Evolutionary conservation across 2,113 vertebrate genomes (phyloP), one percentile per base, ranked within the genome.

Genomic region (Centropus bengalensis): DNA sequence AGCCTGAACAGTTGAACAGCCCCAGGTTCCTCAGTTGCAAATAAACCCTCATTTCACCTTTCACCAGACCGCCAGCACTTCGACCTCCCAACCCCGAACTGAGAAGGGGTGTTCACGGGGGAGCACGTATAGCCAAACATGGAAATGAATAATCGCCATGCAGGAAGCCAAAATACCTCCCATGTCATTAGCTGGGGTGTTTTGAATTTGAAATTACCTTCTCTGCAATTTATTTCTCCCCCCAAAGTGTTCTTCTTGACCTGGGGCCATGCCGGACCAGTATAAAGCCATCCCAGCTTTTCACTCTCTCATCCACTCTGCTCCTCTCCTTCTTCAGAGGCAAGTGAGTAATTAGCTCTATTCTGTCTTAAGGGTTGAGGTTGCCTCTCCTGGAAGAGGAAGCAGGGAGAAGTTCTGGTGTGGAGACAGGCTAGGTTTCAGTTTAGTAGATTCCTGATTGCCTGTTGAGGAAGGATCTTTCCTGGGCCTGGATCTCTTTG

Each of bases 121-220:
- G 49, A 64, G 7, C 1, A 19, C 40, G 27, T 13, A 24, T 1
- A 1, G 32, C n/a, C 82, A 52, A 81, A 56, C 13, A 24, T 77
- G 69, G 64, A 26, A 82, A 89, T 68, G 21, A 67, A 52, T 66
- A 85, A 68, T 52, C 0, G 36, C 40, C 3, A 1, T 9, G 15
- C 64, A 60, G 75, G 75, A 89, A 94, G 28, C 42, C 59, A 36
- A 66, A 66, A 24, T 44, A 42, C 17, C 28, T 45, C 18, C 18
- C 13, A 0, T 59, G 14, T 75, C 82, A 76, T 81, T 93, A 94
- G 8, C 32, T 67, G 83, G 58, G 55, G 11, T 56, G 59, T 27
- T 93, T 91, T 91, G 75, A 88, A 78, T 67, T 33, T 78, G 23
- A 54, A 73, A 88, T 69, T 80, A 69, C 64, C 80, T 95, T 88